Evolutionary conservation across 2,113 vertebrate species (phyloP).

Genomic region (Chionodraco myersi): DNA sequence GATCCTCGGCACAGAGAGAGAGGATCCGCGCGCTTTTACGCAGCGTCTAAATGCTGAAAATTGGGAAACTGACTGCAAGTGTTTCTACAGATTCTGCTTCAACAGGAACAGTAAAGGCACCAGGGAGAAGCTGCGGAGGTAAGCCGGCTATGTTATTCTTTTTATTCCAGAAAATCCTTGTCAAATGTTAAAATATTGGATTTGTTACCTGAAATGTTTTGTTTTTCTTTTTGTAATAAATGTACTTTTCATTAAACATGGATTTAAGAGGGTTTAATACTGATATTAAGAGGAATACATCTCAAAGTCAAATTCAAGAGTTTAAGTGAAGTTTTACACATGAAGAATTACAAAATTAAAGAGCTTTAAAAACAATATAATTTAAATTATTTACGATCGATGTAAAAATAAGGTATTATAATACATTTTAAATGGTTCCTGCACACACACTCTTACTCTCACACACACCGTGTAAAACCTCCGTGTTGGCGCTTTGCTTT

Average conservation of each 20-base stretch:
- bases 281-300: background rate
- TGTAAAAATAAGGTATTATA: background rate
- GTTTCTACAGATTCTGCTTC: constrained; percentile 17
- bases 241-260: background rate
- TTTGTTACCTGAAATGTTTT: background rate
- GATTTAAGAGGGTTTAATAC: background rate
- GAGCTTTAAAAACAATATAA: background rate
- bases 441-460: background rate
- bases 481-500: constrained; percentile 37
- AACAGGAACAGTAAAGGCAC: background rate
- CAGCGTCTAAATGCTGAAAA: constrained; percentile 46
- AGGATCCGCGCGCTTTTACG: constrained; percentile 47
- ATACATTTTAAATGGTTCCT: background rate
- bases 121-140: constrained; percentile 54
- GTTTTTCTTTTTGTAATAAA: background rate
- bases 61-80: constrained; percentile 24
- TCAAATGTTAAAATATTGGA: background rate
- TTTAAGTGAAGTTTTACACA: constrained; percentile 27
- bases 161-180: background rate
- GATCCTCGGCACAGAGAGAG: constrained; percentile 62
- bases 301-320: background rate
- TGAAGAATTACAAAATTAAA: background rate
- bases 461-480: constrained; percentile 13
- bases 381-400: background rate
- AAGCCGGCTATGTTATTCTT: constrained; percentile 30